phyloP scores from a whole-genome alignment of 2,888 invertebrate genomes.

The Drosophila imparisetae region DNA sequence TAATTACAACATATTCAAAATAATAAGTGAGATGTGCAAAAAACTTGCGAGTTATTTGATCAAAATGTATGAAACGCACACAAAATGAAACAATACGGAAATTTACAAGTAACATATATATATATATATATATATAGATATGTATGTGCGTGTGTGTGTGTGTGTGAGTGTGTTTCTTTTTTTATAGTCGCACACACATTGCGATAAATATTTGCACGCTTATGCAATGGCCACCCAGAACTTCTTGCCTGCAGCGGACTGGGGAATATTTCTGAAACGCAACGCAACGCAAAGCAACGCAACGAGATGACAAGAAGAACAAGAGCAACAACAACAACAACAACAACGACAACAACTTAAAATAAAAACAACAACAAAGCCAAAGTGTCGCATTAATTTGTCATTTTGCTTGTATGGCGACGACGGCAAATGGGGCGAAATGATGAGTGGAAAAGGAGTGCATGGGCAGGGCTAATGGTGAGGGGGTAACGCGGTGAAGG shows the following conservation, averaged over 20 bases:
- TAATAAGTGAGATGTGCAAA: not conserved
- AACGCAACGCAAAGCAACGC: constrained; percentile 1
- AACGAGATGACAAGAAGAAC: constrained; percentile 15
- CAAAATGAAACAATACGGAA: not conserved
- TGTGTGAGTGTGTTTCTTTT: not conserved
- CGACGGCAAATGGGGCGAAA: constrained; percentile 46
- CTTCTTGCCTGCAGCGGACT: constrained; percentile 24
- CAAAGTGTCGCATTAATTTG: constrained; percentile 74
- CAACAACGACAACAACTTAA: constrained; percentile 4
- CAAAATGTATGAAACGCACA: not conserved
- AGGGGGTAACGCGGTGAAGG: not conserved
- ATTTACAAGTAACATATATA: not conserved
- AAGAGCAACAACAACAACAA: constrained; percentile 22
- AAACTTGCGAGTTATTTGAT: not conserved
- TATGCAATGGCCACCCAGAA: constrained; percentile 67
- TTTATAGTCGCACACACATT: constrained; percentile 30
- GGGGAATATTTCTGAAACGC: not conserved
- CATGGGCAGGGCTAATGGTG: not conserved
- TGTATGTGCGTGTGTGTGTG: rapidly evolving
- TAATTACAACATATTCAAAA: not conserved
- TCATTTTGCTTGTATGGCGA: constrained; percentile 69
- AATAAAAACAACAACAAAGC: constrained; percentile 14
- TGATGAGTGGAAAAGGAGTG: constrained; percentile 10
- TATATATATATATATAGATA: not conserved
- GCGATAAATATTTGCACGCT: constrained; percentile 60